Evolutionary conservation across 1,140 invertebrate species (phyloP), one percentile per base, ranked within the genome.

Genomic region (Anoplophora glabripennis): DNA sequence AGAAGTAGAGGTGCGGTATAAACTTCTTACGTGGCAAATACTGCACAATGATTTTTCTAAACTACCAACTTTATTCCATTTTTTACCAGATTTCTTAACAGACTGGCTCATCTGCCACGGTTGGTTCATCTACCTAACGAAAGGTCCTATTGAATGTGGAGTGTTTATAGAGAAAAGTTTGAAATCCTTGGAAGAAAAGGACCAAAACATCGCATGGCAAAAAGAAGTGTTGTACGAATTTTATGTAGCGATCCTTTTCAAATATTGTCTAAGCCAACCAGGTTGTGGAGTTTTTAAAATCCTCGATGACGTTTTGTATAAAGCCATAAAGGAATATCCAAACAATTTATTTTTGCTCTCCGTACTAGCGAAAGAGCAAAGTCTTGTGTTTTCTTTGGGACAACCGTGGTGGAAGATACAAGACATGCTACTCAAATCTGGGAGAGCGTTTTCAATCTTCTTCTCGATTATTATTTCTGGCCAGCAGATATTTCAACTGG

Each of bases 331-430:
- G 1, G 63, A 73, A 28, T 86, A 78, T 68, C 81, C 83, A 1
- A 77, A 82, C 55, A 87, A 87, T 71, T 68, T 83, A 45, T 78
- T 76, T 49, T 64, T 86, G 2, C 71, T 86, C 9, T 64, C 72
- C 9, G 63, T 73, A 28, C 57, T 74, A 42, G 65, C 72, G 5
- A 72, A 74, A 57, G 57, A 67, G 52, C 67, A 72, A 48, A 67
- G 44, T 11, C 15, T 68, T 61, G 68, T 71, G 44, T 70, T 68
- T 63, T 65, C 52, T 46, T 46, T 67, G 7, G 75, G 73, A 2
- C 66, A 65, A 33, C 66, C 65, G 4, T 73, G 70, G 65, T 78
- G 75, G 75, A 75, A 73, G 62, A 49, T 74, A 3, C 63, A 71
- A 40, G 65, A 59, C 42, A 60, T 71, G 36, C 65, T 77, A n/a